Evolutionary conservation across 2,113 vertebrate genomes (phyloP).

Genomic region (Engystomops pustulosus): DNA sequence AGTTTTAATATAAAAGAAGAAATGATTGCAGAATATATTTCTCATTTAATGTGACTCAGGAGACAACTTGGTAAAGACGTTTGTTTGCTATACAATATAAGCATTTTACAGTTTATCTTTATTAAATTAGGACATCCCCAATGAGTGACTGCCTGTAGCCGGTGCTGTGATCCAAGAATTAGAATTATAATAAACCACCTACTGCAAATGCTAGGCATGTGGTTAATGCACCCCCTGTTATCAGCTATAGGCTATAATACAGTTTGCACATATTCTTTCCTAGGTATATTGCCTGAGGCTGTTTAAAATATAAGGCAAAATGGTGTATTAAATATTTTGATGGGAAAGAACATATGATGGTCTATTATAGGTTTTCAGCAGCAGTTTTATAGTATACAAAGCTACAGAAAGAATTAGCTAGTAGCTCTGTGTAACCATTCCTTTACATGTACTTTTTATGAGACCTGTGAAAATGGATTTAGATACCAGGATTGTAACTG

Average conservation of each 20-base stretch:
- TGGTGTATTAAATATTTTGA: neutral
- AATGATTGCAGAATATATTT: no score
- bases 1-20: no score
- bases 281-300: conserved; percentile 14
- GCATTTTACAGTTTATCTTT: neutral
- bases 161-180: conserved; percentile 29
- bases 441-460: no score
- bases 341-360: neutral
- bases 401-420: no score
- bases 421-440: no score
- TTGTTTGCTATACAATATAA: no score
- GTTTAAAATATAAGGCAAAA: conserved; percentile 27
- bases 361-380: no score
- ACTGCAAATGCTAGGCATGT: conserved; percentile 6
- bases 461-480: no score
- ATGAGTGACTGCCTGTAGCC: conserved; percentile 22
- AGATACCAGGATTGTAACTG: no score
- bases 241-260: conserved; percentile 13
- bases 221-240: conserved; percentile 1
- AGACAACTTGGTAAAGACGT: no score
- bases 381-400: no score
- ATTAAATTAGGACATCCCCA: neutral
- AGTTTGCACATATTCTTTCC: conserved; percentile 22
- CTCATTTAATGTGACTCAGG: no score
- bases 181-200: neutral